Percentiles rank a stretch among this genome's conserved stretches.
Evolutionary conservation across 2,797 vertebrate species (phyloP).

Genomic region (Galaxias olidus): DNA sequence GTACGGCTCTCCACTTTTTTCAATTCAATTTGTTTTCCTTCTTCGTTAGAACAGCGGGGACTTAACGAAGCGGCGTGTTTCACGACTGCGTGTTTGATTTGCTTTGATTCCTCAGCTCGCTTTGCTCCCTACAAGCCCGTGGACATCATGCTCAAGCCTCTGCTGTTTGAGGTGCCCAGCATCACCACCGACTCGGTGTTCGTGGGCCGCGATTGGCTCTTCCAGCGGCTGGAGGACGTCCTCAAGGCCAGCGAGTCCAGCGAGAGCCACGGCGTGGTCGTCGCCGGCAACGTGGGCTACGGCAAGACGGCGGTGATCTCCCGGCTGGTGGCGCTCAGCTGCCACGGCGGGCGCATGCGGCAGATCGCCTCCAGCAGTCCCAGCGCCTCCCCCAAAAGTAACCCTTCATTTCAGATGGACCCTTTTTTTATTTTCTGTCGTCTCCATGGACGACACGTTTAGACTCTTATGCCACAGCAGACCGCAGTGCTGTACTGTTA

Average conservation of each 20-base stretch:
- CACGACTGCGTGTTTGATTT: neutral
- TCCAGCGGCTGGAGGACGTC: slow-evolving; percentile 86
- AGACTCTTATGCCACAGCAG: too few species aligned
- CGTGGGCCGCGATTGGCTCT: slow-evolving; percentile 96
- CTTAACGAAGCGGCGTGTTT: neutral
- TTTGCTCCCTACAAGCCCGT: slow-evolving; percentile 94
- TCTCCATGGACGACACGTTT: too few species aligned
- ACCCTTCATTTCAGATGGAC: slow-evolving; percentile 23
- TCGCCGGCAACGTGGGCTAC: slow-evolving; percentile 92
- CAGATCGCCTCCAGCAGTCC: slow-evolving; percentile 96
- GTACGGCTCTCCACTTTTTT: too few species aligned
- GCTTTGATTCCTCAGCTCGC: slow-evolving; percentile 76
- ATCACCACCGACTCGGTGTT: slow-evolving; percentile 98
- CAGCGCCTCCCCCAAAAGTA: slow-evolving; percentile 87
- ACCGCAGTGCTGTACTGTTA: too few species aligned
- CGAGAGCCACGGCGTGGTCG: slow-evolving; percentile 81
- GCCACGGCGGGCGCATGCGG: slow-evolving; percentile 96
- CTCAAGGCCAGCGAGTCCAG: slow-evolving; percentile 73
- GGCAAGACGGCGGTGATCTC: slow-evolving; percentile 96
- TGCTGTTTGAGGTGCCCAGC: slow-evolving; percentile 97
- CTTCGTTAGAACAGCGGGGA: too few species aligned
- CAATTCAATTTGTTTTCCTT: too few species aligned
- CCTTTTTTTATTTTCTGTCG: slow-evolving; percentile 16
- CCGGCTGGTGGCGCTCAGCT: slow-evolving; percentile 94
- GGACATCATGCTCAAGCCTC: slow-evolving; percentile 96